Percentiles rank a stretch among this genome's conserved stretches.
phyloP scores from a whole-genome alignment of 1,140 invertebrate species.

The Sinonovacula constricta region DNA sequence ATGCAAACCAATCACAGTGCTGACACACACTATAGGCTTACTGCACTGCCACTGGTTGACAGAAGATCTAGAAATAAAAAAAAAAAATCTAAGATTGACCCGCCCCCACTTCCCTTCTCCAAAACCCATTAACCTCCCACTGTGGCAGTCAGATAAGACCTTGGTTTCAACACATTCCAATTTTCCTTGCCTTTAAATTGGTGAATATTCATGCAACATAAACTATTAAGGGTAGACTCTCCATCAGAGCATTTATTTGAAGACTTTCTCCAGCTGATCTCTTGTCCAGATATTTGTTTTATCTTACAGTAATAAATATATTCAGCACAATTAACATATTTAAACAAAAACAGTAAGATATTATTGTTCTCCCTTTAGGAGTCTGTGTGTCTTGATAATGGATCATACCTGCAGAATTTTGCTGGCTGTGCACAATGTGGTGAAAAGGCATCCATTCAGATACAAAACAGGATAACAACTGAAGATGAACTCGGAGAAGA shows the following conservation, averaged over 20 bases:
- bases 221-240: not conserved
- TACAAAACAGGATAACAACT: constrained; percentile 37
- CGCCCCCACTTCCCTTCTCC: no score
- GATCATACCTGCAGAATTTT: constrained; percentile 60
- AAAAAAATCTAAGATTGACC: no score
- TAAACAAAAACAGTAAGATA: not conserved
- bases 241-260: no score
- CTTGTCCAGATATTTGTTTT: no score
- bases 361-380: constrained; percentile 28
- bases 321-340: not conserved
- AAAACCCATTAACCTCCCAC: no score
- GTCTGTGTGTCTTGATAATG: constrained; percentile 55
- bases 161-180: no score
- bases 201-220: not conserved
- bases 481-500: constrained; percentile 54
- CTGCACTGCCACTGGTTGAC: no score
- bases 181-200: not conserved
- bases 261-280: no score
- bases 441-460: constrained; percentile 24
- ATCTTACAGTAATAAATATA: not conserved
- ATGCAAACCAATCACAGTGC: no score
- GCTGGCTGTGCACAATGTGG: constrained; percentile 53
- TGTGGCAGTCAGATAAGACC: no score
- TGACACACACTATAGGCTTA: no score
- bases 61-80: no score